Evolutionary conservation across 1,140 invertebrate species (phyloP).

Genomic region (Orius insidiosus): DNA sequence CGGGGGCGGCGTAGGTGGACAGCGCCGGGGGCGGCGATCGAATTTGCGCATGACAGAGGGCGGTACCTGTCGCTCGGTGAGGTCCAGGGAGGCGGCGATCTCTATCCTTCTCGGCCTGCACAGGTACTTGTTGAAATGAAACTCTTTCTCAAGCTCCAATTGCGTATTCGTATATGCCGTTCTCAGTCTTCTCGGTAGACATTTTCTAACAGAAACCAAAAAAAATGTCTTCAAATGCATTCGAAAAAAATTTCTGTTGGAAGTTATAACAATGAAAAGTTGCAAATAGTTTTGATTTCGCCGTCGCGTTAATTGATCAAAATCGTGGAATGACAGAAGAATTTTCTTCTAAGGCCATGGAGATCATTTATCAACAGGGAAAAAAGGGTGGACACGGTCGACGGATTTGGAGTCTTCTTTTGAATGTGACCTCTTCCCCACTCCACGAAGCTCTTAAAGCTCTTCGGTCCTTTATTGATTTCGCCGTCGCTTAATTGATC

Average conservation of each 20-base stretch:
- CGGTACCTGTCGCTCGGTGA: slow-evolving; percentile 81
- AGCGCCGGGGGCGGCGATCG: slow-evolving; percentile 1
- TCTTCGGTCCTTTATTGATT: too few relatives aligned
- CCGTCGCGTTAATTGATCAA: not conserved
- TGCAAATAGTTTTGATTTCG: too few relatives aligned
- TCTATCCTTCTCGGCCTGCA: slow-evolving; percentile 89
- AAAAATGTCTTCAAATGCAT: too few relatives aligned
- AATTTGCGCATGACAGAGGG: not conserved
- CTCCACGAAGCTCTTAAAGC: too few relatives aligned
- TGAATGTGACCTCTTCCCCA: too few relatives aligned
- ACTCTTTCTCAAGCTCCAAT: slow-evolving; percentile 92
- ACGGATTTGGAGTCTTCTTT: too few relatives aligned
- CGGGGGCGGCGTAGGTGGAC: not conserved
- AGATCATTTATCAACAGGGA: slow-evolving; percentile 8
- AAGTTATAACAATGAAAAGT: too few relatives aligned
- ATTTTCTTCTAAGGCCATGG: not conserved
- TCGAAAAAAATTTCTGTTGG: too few relatives aligned
- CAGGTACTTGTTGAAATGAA: slow-evolving; percentile 94
- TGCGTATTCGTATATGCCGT: slow-evolving; percentile 96
- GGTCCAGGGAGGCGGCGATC: slow-evolving; percentile 85
- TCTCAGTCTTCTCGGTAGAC: slow-evolving; percentile 71
- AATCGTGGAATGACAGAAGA: not conserved
- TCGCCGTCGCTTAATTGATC: too few relatives aligned
- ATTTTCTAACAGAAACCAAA: slow-evolving; percentile 54
- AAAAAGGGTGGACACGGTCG: not conserved